A percentile compares a stretch with the other conserved stretches of the same genome.
These are phyloP conservation scores for Epirrhoe tristata DNA, from an alignment of 2,888 invertebrate species.

Conservation along the genomic window DNA sequence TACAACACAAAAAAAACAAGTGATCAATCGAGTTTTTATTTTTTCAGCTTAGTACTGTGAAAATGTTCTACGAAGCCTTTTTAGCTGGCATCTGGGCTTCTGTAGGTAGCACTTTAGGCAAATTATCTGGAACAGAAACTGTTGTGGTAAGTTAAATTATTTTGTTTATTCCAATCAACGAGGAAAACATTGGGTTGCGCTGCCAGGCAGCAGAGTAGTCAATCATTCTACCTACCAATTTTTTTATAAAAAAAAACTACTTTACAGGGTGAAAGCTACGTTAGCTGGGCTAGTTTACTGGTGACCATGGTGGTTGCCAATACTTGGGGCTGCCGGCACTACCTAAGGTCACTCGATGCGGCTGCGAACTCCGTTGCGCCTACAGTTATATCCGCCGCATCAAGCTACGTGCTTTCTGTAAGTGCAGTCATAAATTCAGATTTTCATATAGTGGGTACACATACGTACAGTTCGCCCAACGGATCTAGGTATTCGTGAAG, in stretches of 20 bases:
- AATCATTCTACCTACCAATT: neutral
- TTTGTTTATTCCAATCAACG: neutral
- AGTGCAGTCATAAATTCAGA: too few species aligned
- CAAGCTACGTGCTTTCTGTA: slow-evolving; percentile 88
- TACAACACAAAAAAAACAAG: too few species aligned
- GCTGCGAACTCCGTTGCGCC: slow-evolving; percentile 86
- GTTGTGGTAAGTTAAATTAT: slow-evolving; percentile 64
- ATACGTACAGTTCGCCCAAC: too few species aligned
- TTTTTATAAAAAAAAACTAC: neutral
- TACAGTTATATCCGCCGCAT: slow-evolving; percentile 87
- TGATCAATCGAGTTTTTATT: too few species aligned
- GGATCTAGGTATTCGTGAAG: too few species aligned
- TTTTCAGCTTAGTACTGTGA: neutral
- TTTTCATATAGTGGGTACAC: too few species aligned
- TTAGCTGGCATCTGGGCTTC: slow-evolving; percentile 87
- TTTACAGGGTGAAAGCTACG: slow-evolving; percentile 69
- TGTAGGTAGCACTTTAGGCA: slow-evolving; percentile 87
- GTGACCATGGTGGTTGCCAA: slow-evolving; percentile 86
- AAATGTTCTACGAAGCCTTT: slow-evolving; percentile 80
- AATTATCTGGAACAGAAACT: slow-evolving; percentile 82
- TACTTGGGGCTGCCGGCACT: slow-evolving; percentile 86
- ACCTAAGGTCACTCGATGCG: slow-evolving; percentile 86
- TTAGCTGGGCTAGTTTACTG: slow-evolving; percentile 64
- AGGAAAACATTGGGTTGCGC: neutral
- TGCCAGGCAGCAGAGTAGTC: neutral